Evolutionary conservation across 2,797 vertebrate species (phyloP).

Genomic region (Melanotaenia parkinsoni): DNA sequence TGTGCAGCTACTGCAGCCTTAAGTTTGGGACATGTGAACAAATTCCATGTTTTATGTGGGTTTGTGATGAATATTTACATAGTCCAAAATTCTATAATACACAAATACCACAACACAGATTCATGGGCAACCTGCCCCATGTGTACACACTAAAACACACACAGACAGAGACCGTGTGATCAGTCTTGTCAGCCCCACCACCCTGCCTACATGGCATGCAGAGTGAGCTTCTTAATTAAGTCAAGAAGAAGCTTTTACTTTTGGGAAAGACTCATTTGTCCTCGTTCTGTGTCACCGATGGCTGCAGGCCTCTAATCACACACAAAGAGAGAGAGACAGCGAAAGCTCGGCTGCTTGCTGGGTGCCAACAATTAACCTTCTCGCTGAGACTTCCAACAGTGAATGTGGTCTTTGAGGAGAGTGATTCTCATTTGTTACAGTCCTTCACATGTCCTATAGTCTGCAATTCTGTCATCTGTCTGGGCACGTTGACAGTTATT

Average conservation of each 20-base stretch:
- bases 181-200: slow-evolving; percentile 25
- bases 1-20: too few relatives aligned
- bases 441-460: slow-evolving; percentile 28
- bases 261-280: slow-evolving; percentile 71
- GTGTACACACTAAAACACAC: slow-evolving; percentile 1
- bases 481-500: not conserved
- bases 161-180: slow-evolving; percentile 21
- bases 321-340: slow-evolving; percentile 18
- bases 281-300: slow-evolving; percentile 57
- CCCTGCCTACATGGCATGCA: slow-evolving; percentile 50
- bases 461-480: slow-evolving; percentile 10
- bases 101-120: slow-evolving; percentile 24
- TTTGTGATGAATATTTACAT: not conserved
- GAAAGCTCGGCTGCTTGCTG: slow-evolving; percentile 16
- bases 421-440: slow-evolving; percentile 5
- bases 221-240: slow-evolving; percentile 74
- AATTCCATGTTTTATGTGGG: not conserved
- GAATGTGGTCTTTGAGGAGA: slow-evolving; percentile 21
- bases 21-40: too few relatives aligned
- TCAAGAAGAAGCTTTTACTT: slow-evolving; percentile 75
- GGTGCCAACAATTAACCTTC: slow-evolving; percentile 52
- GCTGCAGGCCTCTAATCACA: slow-evolving; percentile 68
- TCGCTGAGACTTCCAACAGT: slow-evolving; percentile 21
- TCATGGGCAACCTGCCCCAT: not conserved
- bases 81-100: slow-evolving; percentile 16